Base-by-base conservation (phyloP, 1,140 invertebrate species). In the Microplitis mediator region DNA sequence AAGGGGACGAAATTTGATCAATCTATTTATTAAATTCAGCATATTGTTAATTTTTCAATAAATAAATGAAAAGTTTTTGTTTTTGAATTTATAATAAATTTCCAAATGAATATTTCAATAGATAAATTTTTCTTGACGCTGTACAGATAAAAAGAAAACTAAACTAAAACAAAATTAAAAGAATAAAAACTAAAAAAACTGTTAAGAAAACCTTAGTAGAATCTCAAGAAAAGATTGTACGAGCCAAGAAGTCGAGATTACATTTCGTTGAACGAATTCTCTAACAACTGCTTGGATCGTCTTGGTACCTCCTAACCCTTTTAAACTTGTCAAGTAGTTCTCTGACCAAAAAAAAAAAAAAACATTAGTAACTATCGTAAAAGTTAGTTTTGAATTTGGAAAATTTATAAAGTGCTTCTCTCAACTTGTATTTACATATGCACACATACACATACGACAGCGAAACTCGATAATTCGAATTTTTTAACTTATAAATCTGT, bases 241-340 rank as follows among this genome's bases (percentile, higher is more conserved):
- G 16, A 16, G 56, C 56, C 56, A 58, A 58, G 56, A 58, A 58
- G 56, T 58, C 16, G 56, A 58, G 56, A 58, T 58, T 58, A 58
- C 56, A 58, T 58, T 58, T 58, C 5, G 56, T 31, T 58, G 14
- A 58, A 58, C 56, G 56, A 58, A 58, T 58, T 58, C 56, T 58
- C 23, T 9, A 23, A 58, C 56, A 23, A 58, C 14, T 23, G 56
- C 8, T 23, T 58, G 56, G 39, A 45, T 45, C 39, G 39, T 8
- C 39, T 45, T 11, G 39, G 39, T 45, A 45, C 39, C 56, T 58
- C 23, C 23, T 58, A 31, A 16, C n/a, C 56, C 56, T 31, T 58
- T 58, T 23, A 58, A 58, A 58, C 14, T 58, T 58, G 56, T 58
- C 23, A 23, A 58, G 23, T 31, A 58, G 16, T 58, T 58, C 23